Evolutionary conservation across 2,113 vertebrate species (phyloP).

Genomic region (Leptosomus discolor): DNA sequence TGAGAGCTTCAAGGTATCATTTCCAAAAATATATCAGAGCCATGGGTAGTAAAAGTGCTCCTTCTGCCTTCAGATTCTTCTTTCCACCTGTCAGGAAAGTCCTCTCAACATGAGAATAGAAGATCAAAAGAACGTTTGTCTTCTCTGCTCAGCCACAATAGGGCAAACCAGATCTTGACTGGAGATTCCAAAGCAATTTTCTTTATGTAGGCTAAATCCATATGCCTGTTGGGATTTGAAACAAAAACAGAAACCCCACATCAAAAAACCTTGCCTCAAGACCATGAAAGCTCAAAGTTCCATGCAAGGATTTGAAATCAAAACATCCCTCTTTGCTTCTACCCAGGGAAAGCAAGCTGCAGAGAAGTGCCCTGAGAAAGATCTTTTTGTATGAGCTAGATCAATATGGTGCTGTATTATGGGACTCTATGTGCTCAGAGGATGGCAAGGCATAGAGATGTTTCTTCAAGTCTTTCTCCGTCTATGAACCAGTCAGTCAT

Average conservation of each 20-base stretch:
- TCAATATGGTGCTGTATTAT: background rate
- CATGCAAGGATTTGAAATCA: background rate
- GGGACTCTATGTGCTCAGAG: background rate
- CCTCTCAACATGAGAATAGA: background rate
- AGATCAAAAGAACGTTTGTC: background rate
- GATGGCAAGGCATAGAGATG: background rate
- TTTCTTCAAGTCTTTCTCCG: background rate
- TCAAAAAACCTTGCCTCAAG: background rate
- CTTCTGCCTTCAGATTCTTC: background rate
- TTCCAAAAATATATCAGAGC: background rate
- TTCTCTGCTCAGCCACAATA: background rate
- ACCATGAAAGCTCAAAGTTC: background rate
- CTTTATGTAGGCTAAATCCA: background rate
- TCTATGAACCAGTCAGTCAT: background rate
- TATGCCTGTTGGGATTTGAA: background rate
- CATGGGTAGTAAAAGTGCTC: background rate
- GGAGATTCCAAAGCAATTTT: background rate
- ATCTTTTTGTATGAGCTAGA: background rate
- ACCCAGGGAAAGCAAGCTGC: background rate
- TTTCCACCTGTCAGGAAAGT: background rate
- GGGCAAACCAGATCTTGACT: background rate
- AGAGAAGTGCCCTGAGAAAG: background rate
- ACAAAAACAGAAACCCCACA: background rate
- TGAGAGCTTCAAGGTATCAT: background rate
- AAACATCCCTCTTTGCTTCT: background rate